Conservation (phyloP, 2,113 vertebrate genomes). For the Sylvia atricapilla region DNA sequence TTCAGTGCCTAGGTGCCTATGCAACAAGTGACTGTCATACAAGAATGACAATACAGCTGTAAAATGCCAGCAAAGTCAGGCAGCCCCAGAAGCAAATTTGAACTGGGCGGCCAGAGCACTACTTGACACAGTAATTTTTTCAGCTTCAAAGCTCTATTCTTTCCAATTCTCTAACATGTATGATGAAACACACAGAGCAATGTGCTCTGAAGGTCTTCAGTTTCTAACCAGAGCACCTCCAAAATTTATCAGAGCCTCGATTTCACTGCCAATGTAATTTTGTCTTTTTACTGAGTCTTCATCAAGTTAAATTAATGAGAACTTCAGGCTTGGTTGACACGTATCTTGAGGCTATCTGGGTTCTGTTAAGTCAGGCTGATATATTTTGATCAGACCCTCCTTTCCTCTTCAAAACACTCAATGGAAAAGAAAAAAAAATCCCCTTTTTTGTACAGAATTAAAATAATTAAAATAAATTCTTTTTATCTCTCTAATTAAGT, state of each 20-base stretch:
- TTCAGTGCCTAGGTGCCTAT: neutral
- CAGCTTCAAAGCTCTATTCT: neutral
- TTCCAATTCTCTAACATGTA: neutral
- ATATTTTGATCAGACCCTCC: neutral
- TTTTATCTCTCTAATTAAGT: slow-evolving; percentile 70
- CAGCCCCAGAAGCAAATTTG: neutral
- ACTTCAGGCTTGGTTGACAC: neutral
- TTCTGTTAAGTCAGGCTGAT: neutral
- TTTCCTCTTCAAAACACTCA: neutral
- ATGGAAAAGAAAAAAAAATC: neutral
- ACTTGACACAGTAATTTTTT: neutral
- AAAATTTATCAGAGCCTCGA: neutral
- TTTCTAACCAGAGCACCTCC: neutral
- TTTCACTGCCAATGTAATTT: neutral
- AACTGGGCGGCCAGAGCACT: neutral
- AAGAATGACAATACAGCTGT: neutral
- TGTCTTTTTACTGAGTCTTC: neutral
- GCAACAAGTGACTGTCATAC: neutral
- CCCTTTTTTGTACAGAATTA: slow-evolving; percentile 44
- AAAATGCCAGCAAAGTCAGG: neutral
- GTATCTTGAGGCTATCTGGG: neutral
- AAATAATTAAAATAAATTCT: slow-evolving; percentile 71
- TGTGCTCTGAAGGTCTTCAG: neutral
- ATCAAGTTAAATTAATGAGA: neutral
- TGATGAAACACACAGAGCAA: neutral